Conservation (phyloP, 2,797 vertebrate species). For the Erethizon dorsatum region DNA sequence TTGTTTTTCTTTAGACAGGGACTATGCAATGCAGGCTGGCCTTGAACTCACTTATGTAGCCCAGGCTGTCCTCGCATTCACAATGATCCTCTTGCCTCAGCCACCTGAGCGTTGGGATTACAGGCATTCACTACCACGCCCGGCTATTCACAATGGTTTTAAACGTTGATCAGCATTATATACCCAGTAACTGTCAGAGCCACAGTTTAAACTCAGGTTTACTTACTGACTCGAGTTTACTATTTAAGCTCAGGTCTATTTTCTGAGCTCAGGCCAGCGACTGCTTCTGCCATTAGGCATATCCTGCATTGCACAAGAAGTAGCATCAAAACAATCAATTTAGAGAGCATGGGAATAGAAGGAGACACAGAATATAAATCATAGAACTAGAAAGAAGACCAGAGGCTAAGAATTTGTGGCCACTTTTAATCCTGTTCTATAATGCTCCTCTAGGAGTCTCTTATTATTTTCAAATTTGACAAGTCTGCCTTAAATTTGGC, state of each 20-base stretch:
- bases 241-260: not conserved
- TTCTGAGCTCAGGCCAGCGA: not conserved
- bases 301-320: not conserved
- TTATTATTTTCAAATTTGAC: conserved; percentile 51
- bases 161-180: not conserved
- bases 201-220: not conserved
- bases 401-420: not conserved
- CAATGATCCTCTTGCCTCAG: not conserved
- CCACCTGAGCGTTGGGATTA: not conserved
- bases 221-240: not conserved
- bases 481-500: not conserved
- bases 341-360: not conserved
- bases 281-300: not conserved
- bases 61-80: not conserved
- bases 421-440: not conserved
- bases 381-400: not conserved
- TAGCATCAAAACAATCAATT: not conserved
- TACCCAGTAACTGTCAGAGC: not conserved
- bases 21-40: not conserved
- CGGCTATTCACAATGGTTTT: not conserved
- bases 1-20: not conserved
- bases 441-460: not conserved
- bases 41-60: not conserved
- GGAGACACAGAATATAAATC: not conserved
- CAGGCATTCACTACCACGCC: too few relatives aligned